Conservation (phyloP, 2,888 invertebrate genomes). For the Hesperia comma region DNA sequence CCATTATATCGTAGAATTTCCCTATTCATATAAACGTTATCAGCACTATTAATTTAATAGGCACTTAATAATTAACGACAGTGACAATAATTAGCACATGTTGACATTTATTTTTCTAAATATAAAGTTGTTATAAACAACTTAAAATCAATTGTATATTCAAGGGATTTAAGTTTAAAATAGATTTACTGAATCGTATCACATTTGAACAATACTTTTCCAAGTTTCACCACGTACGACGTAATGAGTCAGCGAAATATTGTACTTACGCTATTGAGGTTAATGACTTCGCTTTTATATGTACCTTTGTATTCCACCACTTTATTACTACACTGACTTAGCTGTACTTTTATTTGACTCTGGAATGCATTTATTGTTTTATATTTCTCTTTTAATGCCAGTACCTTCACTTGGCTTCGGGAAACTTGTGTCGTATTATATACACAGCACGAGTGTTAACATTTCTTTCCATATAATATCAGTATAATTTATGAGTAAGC, state of each 20-base stretch:
- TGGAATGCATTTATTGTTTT: not conserved
- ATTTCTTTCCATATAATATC: too few relatives aligned
- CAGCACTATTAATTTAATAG: too few relatives aligned
- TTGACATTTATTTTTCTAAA: too few relatives aligned
- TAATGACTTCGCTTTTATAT: conserved; percentile 15
- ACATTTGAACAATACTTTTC: conserved; percentile 13
- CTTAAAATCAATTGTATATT: conserved; percentile 3
- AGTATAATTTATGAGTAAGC: too few relatives aligned
- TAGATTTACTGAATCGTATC: conserved; percentile 1
- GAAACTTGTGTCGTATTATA: too few relatives aligned
- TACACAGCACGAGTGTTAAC: too few relatives aligned
- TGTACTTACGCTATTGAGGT: conserved; percentile 19
- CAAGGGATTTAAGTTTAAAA: not conserved
- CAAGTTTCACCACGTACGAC: conserved; percentile 20
- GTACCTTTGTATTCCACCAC: conserved; percentile 5
- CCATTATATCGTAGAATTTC: too few relatives aligned
- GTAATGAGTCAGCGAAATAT: conserved; percentile 24
- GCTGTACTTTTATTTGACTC: conserved; percentile 5
- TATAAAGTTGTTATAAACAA: not conserved
- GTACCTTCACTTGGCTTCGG: too few relatives aligned
- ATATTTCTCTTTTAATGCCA: not conserved
- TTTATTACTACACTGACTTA: conserved; percentile 1
- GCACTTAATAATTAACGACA: too few relatives aligned
- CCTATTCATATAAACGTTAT: too few relatives aligned
- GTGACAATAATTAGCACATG: too few relatives aligned